Evolutionary conservation across 2,888 invertebrate genomes (phyloP), one percentile per base, ranked within the genome.

Genomic region (Microplitis deprimator): DNA sequence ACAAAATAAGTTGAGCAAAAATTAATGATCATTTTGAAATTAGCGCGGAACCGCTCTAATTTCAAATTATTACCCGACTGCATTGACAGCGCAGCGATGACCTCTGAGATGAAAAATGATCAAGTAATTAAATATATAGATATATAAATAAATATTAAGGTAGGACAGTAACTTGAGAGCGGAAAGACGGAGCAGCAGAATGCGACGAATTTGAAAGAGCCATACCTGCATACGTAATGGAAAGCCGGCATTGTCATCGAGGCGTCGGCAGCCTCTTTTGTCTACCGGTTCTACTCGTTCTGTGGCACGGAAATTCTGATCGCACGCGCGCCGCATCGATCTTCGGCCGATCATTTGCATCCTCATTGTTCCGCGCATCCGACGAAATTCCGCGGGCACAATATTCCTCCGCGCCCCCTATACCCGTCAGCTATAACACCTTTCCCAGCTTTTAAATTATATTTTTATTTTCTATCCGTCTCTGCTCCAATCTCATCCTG

Each of bases 301-400:
- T 67, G 68, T 83, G 86, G 86, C 85, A 79, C 73, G 87, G 88
- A 88, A 89, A 89, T 89, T 88, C 88, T 87, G 89, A 89, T 88
- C 87, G 87, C 85, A 85, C 84, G 82, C 84, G 82, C 84, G 82
- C 87, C 85, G 83, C 87, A 89, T 89, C 89, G 89, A 89, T 89
- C 89, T 89, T 89, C 87, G 88, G 84, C 89, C 88, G 89, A 89
- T 89, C 89, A 89, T 89, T 89, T 89, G 89, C 89, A 89, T 89
- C 85, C 88, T 89, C 88, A 89, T 89, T 89, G 89, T 89, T 89
- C 88, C 68, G 61, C 72, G 78, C 82, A 85, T 85, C 83, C 86
- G 83, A 85, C 86, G 85, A 86, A 87, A 88, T 87, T 87, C 87
- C 83, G 79, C n/a, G 79, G 79, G 77, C 70, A 71, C 77, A 77